Percentiles rank a stretch among this genome's conserved stretches.
Evolutionary conservation across 2,113 vertebrate species (phyloP).

Genomic region (Tautogolabrus adspersus): DNA sequence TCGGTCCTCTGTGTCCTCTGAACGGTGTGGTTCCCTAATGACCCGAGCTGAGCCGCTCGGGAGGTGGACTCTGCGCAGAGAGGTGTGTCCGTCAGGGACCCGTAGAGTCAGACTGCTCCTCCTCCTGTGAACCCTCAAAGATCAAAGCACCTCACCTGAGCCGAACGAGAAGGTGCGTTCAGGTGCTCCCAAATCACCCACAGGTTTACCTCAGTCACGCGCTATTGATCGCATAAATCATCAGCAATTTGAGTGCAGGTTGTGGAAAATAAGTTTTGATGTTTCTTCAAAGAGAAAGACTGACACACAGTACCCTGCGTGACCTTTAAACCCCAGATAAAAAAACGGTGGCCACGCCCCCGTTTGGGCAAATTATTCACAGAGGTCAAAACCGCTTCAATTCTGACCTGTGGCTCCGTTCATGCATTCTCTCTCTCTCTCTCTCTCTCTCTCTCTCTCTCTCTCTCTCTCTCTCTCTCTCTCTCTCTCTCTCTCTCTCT

Average conservation of each 20-base stretch:
- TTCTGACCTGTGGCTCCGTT: no score
- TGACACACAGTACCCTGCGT: neutral
- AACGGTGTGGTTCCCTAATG: neutral
- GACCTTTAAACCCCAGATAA: slow-evolving; percentile 4
- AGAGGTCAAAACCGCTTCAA: neutral
- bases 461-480: no score
- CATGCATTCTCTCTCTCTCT: no score
- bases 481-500: no score
- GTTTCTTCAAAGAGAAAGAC: no score
- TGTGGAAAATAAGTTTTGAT: no score
- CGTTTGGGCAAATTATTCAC: slow-evolving; percentile 10
- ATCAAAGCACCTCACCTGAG: no score
- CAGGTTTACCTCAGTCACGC: no score
- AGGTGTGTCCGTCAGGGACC: slow-evolving; percentile 5
- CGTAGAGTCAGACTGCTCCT: neutral
- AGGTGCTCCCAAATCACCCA: neutral
- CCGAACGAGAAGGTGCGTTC: neutral
- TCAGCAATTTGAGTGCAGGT: no score
- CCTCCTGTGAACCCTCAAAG: neutral
- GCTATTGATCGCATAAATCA: no score
- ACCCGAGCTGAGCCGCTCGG: neutral
- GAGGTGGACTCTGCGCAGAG: neutral
- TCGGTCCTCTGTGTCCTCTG: neutral
- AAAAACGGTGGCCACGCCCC: neutral
- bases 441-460: no score